Percentiles rank a stretch among this genome's conserved stretches.
These are phyloP conservation scores for Penaeus indicus DNA, from an alignment of 1,140 invertebrate genomes.

Conservation along the genomic window DNA sequence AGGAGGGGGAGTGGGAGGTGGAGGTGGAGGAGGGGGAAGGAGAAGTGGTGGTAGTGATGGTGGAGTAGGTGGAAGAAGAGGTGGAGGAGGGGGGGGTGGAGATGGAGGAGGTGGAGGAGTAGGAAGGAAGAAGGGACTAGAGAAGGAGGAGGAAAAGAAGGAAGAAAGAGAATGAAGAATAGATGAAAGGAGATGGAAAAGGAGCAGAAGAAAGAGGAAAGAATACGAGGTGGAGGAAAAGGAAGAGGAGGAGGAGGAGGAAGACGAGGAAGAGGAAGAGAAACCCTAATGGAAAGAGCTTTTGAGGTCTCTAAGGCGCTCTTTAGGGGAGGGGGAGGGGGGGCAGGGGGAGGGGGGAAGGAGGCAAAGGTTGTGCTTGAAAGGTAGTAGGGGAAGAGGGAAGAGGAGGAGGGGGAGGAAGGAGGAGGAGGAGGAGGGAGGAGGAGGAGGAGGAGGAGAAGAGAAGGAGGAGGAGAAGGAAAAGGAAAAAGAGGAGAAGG, in stretches of 20 bases:
- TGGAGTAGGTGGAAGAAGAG: neutral
- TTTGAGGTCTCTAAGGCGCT: too few relatives aligned
- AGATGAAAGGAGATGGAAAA: neutral
- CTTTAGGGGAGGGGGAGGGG: too few relatives aligned
- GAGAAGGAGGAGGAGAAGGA: neutral
- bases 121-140: neutral
- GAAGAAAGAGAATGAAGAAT: neutral
- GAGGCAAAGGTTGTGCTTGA: neutral
- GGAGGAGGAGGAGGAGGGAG: neutral
- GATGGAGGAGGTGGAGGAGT: neutral
- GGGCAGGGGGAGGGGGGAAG: neutral
- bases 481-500: neutral
- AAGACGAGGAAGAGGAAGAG: too few relatives aligned
- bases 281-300: too few relatives aligned
- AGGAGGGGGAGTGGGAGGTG: neutral
- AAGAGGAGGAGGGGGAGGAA: neutral
- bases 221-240: constrained; percentile 8
- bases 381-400: too few relatives aligned
- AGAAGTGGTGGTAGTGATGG: neutral
- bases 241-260: neutral
- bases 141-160: constrained; percentile 1
- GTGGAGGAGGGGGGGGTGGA: neutral
- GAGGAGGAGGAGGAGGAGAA: neutral
- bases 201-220: neutral
- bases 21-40: neutral